These are phyloP conservation scores for Microcebus griseorufus DNA, from an alignment of 2,113 vertebrate species.

Conservation along the genomic window DNA sequence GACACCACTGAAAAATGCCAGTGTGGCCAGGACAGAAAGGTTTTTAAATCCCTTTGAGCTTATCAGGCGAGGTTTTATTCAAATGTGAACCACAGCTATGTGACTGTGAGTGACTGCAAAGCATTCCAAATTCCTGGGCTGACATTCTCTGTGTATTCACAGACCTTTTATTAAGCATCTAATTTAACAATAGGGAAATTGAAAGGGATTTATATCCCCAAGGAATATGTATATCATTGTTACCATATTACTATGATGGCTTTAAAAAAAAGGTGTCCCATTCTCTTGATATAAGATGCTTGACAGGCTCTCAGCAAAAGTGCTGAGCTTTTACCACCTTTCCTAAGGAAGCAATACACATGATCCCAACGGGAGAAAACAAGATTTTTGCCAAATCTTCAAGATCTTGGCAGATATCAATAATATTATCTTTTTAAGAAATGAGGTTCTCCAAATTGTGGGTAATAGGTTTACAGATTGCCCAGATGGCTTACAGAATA, in stretches of 20 bases:
- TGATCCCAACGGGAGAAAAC: not conserved
- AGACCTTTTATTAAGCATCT: not conserved
- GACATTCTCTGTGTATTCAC: not conserved
- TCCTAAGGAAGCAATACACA: constrained; percentile 6
- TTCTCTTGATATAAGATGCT: not conserved
- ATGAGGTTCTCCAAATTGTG: constrained; percentile 74
- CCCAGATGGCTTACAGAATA: constrained; percentile 82
- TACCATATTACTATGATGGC: not conserved
- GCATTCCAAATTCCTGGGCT: not conserved
- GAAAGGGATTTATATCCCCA: not conserved
- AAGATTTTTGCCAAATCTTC: constrained; percentile 48
- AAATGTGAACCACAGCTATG: not conserved
- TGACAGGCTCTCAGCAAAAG: not conserved
- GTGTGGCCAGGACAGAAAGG: not conserved
- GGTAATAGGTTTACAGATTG: constrained; percentile 77
- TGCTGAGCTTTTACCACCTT: not conserved
- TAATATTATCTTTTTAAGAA: constrained; percentile 77
- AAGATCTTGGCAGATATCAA: constrained; percentile 72
- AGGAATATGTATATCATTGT: not conserved
- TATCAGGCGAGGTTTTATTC: not conserved
- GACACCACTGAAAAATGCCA: not conserved
- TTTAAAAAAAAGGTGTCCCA: not conserved
- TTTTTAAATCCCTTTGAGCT: not conserved
- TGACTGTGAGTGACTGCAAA: not conserved
- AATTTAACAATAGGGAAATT: not conserved